Conservation (phyloP, 2,113 vertebrate genomes). For the Pristiophorus japonicus region DNA sequence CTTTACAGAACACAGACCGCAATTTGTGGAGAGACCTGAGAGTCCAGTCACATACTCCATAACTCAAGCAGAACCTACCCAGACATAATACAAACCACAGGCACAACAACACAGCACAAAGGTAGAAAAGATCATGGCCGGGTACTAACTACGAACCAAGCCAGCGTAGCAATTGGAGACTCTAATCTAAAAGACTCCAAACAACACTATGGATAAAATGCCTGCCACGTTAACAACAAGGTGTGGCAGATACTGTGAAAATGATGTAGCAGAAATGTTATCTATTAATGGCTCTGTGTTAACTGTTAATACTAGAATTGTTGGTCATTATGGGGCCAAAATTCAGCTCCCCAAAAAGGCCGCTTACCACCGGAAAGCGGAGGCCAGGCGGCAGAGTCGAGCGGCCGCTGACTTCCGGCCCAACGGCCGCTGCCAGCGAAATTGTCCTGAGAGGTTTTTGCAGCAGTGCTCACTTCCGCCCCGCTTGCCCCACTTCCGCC, state of each 20-base stretch:
- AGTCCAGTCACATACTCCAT: background rate
- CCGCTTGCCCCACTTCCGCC: too few species aligned
- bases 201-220: background rate
- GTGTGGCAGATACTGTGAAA: background rate
- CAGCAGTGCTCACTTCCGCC: too few species aligned
- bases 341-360: too few species aligned
- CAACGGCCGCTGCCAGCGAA: too few species aligned
- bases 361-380: too few species aligned
- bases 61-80: background rate
- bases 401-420: too few species aligned
- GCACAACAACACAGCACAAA: background rate
- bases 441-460: too few species aligned
- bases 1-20: background rate
- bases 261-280: background rate
- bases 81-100: background rate
- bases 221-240: too few species aligned
- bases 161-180: background rate
- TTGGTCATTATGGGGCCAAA: too few species aligned
- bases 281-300: background rate
- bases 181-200: background rate
- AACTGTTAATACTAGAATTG: background rate
- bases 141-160: background rate
- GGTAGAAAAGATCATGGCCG: background rate
- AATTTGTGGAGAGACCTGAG: background rate
- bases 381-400: too few species aligned